Base-by-base conservation (phyloP, 2,797 vertebrate genomes). In the Podarcis lilfordi region DNA sequence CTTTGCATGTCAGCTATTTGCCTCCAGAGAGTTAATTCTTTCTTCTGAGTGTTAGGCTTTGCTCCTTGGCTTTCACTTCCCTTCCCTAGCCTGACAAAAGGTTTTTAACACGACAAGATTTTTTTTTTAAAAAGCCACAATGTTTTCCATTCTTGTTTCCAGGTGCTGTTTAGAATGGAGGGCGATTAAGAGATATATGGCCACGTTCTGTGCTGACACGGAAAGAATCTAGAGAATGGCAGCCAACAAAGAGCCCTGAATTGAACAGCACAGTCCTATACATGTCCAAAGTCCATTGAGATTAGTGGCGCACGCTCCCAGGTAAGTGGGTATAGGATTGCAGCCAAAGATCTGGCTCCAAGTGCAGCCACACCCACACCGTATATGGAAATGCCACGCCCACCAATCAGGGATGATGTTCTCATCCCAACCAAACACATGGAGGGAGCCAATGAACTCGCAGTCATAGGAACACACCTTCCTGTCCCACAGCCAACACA, bases 11-110 rank as follows among this genome's bases (percentile, higher is more conserved):
- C 68, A 90, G 80, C 40, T 78, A 0, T 79, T 89, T 86, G 2
- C 2, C 89, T 93, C 64, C 40, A 61, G 76, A 78, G 59, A 89
- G 45, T 64, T 50, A 76, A 64, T 59, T 86, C 59, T 15, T 74
- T 84, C 35, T 83, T 43, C 72, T 61, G 0, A 1, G 17, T 4
- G 45, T 55, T 74, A 83, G 89, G 11, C 29, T 83, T 81, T 89
- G 35, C 76, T 87, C 19, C 1, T 15, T 89, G n/a, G 2, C 43
- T 91, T 88, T 92, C 64, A 23, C 17, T 72, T 68, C 25, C 37
- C 68, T 17, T 13, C 50, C 11, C 86, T 55, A 59, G 29, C 32
- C 0, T 55, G 90, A 76, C 19, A 64, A 43, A 37, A 64, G 17
- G 59, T 77, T 77, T 35, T n/a, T 66, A 77, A 32, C 5, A 9